Percentiles rank a stretch among this genome's conserved stretches.
phyloP scores from a whole-genome alignment of 2,113 vertebrate genomes.

The Edolisoma coerulescens region DNA sequence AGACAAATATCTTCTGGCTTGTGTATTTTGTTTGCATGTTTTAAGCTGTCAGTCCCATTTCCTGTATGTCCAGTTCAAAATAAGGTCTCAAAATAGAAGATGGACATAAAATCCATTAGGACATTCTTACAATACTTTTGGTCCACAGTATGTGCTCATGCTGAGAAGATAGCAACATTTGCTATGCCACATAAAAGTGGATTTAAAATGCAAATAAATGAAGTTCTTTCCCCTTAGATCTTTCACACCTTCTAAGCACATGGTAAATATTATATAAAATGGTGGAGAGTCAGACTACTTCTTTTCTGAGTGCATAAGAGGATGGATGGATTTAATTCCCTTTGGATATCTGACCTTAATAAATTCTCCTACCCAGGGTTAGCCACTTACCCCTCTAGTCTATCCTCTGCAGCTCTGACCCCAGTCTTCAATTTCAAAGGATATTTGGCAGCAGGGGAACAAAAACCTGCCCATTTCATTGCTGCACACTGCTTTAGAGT shows the following conservation, averaged over 20 bases:
- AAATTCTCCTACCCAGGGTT: background rate
- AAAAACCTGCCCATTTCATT: background rate
- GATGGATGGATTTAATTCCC: conserved; percentile 9
- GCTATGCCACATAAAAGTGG: background rate
- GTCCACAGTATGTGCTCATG: background rate
- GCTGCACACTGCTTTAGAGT: background rate
- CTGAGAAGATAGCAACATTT: background rate
- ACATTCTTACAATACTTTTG: background rate
- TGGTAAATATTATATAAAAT: background rate
- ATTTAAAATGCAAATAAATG: conserved; percentile 35
- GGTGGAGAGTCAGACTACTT: background rate
- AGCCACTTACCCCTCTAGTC: background rate
- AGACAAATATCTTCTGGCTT: background rate
- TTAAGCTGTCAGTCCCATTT: background rate
- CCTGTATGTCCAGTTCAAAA: background rate
- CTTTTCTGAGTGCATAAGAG: background rate
- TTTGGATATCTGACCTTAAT: background rate
- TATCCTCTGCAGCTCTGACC: background rate
- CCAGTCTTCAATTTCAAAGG: conserved; percentile 35
- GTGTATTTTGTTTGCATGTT: background rate
- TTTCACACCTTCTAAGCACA: background rate
- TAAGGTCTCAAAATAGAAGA: background rate
- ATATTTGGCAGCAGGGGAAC: background rate
- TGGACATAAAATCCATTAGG: background rate
- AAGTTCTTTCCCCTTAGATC: background rate